Percentiles rank a stretch among this genome's conserved stretches.
Conservation (phyloP, 2,888 invertebrate species). For the Diloba caeruleocephala region DNA sequence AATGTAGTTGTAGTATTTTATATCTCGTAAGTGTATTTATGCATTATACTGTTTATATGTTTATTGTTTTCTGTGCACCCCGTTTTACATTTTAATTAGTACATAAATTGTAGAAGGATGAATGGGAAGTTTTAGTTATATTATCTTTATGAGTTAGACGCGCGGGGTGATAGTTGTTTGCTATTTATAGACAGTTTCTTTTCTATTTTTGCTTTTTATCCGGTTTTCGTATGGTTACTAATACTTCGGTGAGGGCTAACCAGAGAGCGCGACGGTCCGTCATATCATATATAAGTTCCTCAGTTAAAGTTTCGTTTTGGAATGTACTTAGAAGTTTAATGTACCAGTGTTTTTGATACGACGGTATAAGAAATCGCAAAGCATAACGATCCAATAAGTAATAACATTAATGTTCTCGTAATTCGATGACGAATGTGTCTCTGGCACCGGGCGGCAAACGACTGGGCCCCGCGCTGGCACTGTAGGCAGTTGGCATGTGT, state of each 20-base stretch:
- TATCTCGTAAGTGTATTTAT: slow-evolving; percentile 62
- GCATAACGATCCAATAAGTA: no score
- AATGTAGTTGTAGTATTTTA: slow-evolving; percentile 76
- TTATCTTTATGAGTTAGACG: slow-evolving; percentile 44
- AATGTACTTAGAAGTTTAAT: background rate
- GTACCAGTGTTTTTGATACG: background rate
- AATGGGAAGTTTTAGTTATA: slow-evolving; percentile 55
- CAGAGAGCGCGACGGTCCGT: slow-evolving; percentile 11
- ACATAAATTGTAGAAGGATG: slow-evolving; percentile 68
- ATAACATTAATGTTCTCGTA: no score
- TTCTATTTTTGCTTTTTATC: slow-evolving; percentile 37
- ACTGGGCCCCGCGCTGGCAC: slow-evolving; percentile 47
- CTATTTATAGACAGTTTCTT: slow-evolving; percentile 58
- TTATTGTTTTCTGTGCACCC: slow-evolving; percentile 61
- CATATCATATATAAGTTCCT: slow-evolving; percentile 3
- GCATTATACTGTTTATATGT: slow-evolving; percentile 63
- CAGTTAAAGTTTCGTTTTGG: slow-evolving; percentile 7
- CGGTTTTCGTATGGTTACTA: slow-evolving; percentile 42
- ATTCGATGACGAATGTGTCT: background rate
- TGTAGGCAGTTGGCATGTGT: slow-evolving; percentile 72
- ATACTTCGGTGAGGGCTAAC: slow-evolving; percentile 43
- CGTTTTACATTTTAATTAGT: slow-evolving; percentile 82
- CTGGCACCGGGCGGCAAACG: slow-evolving; percentile 51
- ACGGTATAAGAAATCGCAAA: no score
- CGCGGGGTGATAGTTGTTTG: slow-evolving; percentile 65